Percentiles rank a stretch among this genome's conserved stretches.
Conservation (phyloP, 92 coral and sea anemone genomes). For the Blastomussa wellsi region DNA sequence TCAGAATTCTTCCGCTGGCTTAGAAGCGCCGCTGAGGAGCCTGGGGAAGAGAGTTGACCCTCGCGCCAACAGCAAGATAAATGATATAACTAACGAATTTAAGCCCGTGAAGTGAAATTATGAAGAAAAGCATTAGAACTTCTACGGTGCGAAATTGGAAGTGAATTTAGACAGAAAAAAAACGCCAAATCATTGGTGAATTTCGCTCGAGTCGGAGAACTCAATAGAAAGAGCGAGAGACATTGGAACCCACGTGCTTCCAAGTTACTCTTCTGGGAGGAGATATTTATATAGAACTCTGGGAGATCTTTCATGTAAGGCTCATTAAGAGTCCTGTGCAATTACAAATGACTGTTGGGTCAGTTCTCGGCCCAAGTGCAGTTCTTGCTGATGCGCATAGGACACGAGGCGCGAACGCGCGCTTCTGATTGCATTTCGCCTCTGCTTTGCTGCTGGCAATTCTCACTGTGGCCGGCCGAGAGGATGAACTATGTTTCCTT, state of each 20-base stretch:
- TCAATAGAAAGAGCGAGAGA: background rate
- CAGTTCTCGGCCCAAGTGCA: background rate
- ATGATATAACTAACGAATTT: background rate
- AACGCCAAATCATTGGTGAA: background rate
- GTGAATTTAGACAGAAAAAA: background rate
- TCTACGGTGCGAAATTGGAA: background rate
- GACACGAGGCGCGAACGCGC: background rate
- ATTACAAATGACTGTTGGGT: background rate
- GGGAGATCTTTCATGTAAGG: background rate
- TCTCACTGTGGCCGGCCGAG: background rate
- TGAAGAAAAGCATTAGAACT: constrained; percentile 12
- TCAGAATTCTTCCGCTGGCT: constrained; percentile 87
- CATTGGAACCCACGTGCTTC: background rate
- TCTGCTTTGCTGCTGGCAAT: constrained; percentile 3
- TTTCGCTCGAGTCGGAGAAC: constrained; percentile 23
- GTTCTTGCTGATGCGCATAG: constrained; percentile 3
- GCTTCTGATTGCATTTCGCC: constrained; percentile 13
- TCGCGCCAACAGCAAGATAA: background rate
- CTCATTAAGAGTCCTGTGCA: background rate
- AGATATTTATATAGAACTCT: constrained; percentile 27
- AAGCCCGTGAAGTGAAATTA: background rate
- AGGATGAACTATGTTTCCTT: background rate
- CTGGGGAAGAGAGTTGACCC: constrained; percentile 57
- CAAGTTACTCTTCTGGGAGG: constrained; percentile 28
- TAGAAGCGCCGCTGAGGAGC: constrained; percentile 78